Conservation (phyloP, 2,113 vertebrate genomes). For the Cavia aperea region DNA sequence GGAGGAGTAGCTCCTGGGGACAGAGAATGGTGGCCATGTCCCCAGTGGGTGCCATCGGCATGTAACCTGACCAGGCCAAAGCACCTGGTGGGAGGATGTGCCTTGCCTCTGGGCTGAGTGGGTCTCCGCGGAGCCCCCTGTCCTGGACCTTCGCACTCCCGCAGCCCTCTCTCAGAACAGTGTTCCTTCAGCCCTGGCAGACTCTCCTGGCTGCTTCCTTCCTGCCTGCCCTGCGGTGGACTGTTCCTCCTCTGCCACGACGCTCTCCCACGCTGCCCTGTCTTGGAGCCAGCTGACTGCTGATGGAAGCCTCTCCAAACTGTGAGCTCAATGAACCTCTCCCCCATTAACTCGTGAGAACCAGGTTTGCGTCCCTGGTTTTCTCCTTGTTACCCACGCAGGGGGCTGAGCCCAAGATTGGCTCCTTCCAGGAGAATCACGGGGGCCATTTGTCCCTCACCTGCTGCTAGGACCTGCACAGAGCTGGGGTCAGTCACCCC, state of each 20-base stretch:
- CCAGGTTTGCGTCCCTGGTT: neutral
- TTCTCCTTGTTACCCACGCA: accelerated
- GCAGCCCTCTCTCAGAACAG: neutral
- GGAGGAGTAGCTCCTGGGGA: neutral
- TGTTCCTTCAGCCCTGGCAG: neutral
- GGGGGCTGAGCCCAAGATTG: neutral
- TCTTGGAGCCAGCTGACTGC: neutral
- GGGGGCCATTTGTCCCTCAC: neutral
- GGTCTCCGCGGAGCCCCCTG: neutral
- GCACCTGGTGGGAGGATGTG: neutral
- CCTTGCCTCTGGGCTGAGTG: neutral
- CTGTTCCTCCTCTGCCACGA: too few species aligned
- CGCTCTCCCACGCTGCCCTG: neutral
- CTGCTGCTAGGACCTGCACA: neutral
- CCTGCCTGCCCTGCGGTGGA: too few species aligned
- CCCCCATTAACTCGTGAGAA: neutral
- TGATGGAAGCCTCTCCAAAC: neutral
- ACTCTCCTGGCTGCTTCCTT: neutral
- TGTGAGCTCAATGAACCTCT: neutral
- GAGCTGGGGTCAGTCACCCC: neutral
- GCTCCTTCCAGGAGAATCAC: neutral
- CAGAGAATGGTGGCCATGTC: neutral
- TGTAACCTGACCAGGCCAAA: neutral
- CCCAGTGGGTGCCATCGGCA: neutral
- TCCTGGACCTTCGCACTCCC: neutral